Evolutionary conservation across 1,140 invertebrate species (phyloP).

Genomic region (Lordiphosa stackelbergi): DNA sequence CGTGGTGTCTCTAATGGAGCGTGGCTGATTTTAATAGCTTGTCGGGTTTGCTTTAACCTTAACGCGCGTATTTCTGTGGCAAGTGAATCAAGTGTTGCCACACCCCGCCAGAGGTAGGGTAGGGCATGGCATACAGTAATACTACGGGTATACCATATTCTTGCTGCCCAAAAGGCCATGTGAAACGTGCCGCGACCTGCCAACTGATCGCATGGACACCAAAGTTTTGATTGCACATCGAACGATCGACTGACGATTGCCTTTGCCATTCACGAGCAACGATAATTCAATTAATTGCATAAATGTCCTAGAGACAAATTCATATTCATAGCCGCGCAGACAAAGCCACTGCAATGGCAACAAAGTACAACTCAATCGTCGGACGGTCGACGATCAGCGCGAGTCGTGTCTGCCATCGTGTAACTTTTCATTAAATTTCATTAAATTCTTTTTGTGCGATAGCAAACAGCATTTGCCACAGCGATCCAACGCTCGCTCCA

Average conservation of each 20-base stretch:
- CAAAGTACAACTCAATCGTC: slow-evolving; percentile 34
- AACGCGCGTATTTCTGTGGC: slow-evolving; percentile 43
- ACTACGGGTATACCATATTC: slow-evolving; percentile 37
- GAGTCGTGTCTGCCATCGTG: slow-evolving; percentile 64
- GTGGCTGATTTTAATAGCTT: slow-evolving; percentile 69
- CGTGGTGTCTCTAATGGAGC: slow-evolving; percentile 58
- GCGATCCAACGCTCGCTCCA: slow-evolving; percentile 16
- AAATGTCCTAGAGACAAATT: slow-evolving; percentile 76
- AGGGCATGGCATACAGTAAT: slow-evolving; percentile 21
- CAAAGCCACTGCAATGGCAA: too few relatives aligned
- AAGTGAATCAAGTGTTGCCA: slow-evolving; percentile 52
- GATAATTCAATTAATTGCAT: slow-evolving; percentile 76
- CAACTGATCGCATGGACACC: slow-evolving; percentile 50
- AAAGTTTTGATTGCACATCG: slow-evolving; percentile 55
- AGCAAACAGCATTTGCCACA: slow-evolving; percentile 45
- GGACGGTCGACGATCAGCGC: slow-evolving; percentile 2
- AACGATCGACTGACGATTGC: slow-evolving; percentile 16
- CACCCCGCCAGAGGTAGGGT: slow-evolving; percentile 25
- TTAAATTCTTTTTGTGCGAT: slow-evolving; percentile 74
- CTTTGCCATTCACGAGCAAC: slow-evolving; percentile 69
- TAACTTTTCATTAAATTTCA: slow-evolving; percentile 75
- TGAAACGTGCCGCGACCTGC: slow-evolving; percentile 41
- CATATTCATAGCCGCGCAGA: slow-evolving; percentile 56
- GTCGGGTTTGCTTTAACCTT: slow-evolving; percentile 61
- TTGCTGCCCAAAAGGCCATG: slow-evolving; percentile 48